Conservation (phyloP, 2,113 vertebrate species). For the Phoenicopterus ruber region DNA sequence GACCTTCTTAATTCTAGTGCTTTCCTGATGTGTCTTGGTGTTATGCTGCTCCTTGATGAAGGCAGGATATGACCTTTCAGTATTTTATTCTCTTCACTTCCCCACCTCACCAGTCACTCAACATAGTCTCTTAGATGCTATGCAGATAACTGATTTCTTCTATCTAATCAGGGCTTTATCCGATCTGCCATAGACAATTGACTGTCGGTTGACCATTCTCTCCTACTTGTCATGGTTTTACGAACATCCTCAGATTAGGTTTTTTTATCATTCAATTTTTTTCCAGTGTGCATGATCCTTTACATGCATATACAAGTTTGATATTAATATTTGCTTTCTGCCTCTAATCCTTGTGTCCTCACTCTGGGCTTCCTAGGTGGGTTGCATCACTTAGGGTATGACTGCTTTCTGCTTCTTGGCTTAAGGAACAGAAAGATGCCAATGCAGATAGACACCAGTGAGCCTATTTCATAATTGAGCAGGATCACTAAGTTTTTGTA, state of each 20-base stretch:
- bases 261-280: not conserved
- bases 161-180: fast-evolving
- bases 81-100: not conserved
- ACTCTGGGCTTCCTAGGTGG: not conserved
- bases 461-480: not conserved
- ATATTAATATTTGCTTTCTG: not conserved
- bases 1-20: not conserved
- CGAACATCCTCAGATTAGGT: not conserved
- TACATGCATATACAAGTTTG: not conserved
- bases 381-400: not conserved
- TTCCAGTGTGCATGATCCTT: not conserved
- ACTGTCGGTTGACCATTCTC: not conserved
- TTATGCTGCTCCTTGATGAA: not conserved
- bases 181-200: not conserved
- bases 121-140: not conserved
- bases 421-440: not conserved
- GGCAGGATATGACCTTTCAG: not conserved
- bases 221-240: not conserved
- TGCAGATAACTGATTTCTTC: not conserved
- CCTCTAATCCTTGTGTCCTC: not conserved
- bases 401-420: not conserved
- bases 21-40: not conserved
- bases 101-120: not conserved
- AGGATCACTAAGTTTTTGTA: not conserved
- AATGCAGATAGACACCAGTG: not conserved